phyloP scores from a whole-genome alignment of 2,888 invertebrate genomes.

The Pollenia griseotomentosa region DNA sequence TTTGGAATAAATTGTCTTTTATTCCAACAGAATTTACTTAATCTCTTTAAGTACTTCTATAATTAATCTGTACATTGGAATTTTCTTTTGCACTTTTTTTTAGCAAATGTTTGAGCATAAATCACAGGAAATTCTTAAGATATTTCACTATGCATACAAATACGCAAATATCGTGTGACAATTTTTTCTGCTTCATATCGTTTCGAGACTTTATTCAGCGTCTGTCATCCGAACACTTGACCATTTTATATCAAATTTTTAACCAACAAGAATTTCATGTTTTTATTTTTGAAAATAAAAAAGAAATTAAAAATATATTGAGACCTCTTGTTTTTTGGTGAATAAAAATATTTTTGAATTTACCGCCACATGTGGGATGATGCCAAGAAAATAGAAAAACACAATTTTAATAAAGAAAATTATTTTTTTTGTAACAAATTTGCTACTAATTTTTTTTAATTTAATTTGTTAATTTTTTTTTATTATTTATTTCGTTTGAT shows the following conservation, averaged over 20 bases:
- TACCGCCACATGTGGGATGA: conserved; percentile 63
- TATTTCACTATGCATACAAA: conserved; percentile 46
- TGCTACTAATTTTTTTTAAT: conserved; percentile 25
- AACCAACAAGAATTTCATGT: neutral
- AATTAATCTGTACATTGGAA: conserved; percentile 29
- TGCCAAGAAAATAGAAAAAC: conserved; percentile 52
- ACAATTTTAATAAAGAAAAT: conserved; percentile 19
- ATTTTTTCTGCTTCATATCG: neutral
- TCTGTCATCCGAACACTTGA: conserved; percentile 62
- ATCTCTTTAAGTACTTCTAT: too few relatives aligned
- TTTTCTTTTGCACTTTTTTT: conserved; percentile 16
- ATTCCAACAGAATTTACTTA: too few relatives aligned
- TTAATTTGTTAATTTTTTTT: conserved; percentile 15
- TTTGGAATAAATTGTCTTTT: too few relatives aligned
- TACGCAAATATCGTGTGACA: conserved; percentile 48
- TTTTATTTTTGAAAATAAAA: neutral
- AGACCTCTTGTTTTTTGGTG: conserved; percentile 40
- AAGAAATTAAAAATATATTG: conserved; percentile 41
- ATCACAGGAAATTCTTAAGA: conserved; percentile 51
- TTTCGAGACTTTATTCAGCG: conserved; percentile 4
- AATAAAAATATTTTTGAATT: conserved; percentile 72
- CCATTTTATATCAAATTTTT: conserved; percentile 66
- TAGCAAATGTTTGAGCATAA: conserved; percentile 57
- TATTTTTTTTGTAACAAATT: neutral
- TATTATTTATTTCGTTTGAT: conserved; percentile 30